These are phyloP conservation scores for Pocillopora damicornis DNA, from an alignment of 64 coral and sea anemone species.

Conservation along the genomic window DNA sequence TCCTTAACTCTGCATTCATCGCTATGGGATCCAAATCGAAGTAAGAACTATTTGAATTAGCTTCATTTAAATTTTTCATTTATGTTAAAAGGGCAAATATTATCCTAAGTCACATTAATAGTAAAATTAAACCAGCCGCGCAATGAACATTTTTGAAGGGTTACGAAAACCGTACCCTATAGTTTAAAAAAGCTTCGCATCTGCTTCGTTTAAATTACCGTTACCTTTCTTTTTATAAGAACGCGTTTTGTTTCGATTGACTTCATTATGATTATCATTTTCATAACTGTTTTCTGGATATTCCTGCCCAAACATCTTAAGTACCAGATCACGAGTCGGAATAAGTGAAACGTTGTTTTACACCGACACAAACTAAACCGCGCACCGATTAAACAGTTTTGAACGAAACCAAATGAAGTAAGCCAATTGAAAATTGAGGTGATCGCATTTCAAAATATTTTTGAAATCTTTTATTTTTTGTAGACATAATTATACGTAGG, in stretches of 20 bases:
- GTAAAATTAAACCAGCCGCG: neutral
- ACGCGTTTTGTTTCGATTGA: neutral
- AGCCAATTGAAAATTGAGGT: neutral
- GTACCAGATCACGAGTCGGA: neutral
- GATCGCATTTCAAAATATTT: neutral
- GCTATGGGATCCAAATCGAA: neutral
- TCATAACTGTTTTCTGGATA: neutral
- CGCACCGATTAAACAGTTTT: neutral
- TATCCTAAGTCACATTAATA: neutral
- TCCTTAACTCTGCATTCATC: neutral
- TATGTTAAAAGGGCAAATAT: neutral
- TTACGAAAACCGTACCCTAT: neutral
- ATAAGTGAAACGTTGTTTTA: neutral
- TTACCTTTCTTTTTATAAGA: neutral
- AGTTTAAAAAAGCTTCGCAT: neutral
- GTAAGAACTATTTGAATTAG: constrained; percentile 7
- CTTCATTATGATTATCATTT: neutral
- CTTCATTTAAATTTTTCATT: neutral
- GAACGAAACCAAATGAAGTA: neutral
- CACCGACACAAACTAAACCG: neutral
- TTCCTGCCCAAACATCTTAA: neutral
- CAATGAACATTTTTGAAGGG: neutral
- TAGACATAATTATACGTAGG: neutral
- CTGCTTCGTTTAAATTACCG: no score
- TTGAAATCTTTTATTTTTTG: neutral